Evolutionary conservation across 2,113 vertebrate genomes (phyloP).

Genomic region (Tringa solitaria): DNA sequence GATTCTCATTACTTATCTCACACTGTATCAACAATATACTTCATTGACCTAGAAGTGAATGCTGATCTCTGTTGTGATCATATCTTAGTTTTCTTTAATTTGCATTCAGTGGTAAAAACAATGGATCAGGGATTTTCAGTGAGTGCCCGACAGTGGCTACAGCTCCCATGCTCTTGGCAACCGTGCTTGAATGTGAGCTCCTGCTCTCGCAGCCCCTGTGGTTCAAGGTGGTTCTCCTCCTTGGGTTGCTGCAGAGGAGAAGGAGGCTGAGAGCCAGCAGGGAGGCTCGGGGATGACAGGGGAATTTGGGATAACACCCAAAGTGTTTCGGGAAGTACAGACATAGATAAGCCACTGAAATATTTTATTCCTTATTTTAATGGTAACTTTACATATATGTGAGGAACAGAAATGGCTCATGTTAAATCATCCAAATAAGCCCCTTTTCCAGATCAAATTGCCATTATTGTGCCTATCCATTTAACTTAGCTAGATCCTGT

Average conservation of each 20-base stretch:
- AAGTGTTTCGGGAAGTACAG: not conserved
- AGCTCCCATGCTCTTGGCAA: not conserved
- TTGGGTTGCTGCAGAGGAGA: not conserved
- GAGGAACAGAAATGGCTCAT: not conserved
- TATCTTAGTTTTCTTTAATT: not conserved
- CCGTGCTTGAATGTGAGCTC: not conserved
- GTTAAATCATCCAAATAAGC: not conserved
- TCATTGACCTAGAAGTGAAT: not conserved
- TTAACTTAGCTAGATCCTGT: not conserved
- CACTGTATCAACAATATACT: not conserved
- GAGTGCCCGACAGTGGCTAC: not conserved
- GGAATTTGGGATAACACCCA: not conserved
- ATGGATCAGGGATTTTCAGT: not conserved
- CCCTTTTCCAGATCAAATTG: not conserved
- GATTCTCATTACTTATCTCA: not conserved
- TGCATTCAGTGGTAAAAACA: not conserved
- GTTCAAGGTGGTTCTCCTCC: not conserved
- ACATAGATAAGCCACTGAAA: not conserved
- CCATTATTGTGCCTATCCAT: not conserved
- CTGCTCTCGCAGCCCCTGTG: not conserved
- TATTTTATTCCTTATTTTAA: not conserved
- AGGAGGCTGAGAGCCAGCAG: not conserved
- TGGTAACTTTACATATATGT: not conserved
- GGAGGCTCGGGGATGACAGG: not conserved
- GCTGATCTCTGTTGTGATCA: not conserved